Evolutionary conservation across 1,140 invertebrate genomes (phyloP).

Genomic region (Psilanteris sp.): DNA sequence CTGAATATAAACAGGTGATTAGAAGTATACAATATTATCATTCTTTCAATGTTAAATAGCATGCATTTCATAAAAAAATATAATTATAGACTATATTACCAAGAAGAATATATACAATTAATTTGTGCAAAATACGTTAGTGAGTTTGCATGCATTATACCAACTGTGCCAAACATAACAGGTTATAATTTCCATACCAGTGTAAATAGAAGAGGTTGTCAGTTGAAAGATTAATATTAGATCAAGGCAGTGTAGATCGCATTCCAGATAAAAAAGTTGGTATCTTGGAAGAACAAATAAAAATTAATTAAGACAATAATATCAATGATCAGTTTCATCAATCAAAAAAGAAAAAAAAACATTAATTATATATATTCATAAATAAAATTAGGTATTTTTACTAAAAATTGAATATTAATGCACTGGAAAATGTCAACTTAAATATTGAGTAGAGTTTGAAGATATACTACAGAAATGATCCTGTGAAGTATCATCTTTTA

Average conservation of each 20-base stretch:
- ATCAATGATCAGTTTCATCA: no score
- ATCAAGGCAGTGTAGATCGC: constrained; percentile 76
- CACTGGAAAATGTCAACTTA: no score
- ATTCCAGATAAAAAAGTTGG: constrained; percentile 73
- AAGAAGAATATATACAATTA: constrained; percentile 16
- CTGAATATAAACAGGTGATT: no score
- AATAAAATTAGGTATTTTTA: no score
- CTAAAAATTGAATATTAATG: no score
- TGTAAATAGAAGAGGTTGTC: constrained; percentile 72
- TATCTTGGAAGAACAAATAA: constrained; percentile 72
- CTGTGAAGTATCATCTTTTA: no score
- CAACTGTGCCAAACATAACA: constrained; percentile 31
- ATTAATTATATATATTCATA: no score
- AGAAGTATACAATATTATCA: no score
- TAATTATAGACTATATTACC: constrained; percentile 18
- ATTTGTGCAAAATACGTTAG: constrained; percentile 25
- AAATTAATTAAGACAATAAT: constrained; percentile 45
- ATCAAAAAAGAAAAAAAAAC: no score
- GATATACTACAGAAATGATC: no score
- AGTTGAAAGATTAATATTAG: constrained; percentile 72
- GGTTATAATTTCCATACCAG: constrained; percentile 67
- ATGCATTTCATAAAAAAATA: neutral
- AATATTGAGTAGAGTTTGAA: no score
- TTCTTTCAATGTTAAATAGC: no score
- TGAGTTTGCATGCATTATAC: constrained; percentile 39